Conservation (phyloP, 2,888 invertebrate genomes). For the Anoncus sp. region DNA sequence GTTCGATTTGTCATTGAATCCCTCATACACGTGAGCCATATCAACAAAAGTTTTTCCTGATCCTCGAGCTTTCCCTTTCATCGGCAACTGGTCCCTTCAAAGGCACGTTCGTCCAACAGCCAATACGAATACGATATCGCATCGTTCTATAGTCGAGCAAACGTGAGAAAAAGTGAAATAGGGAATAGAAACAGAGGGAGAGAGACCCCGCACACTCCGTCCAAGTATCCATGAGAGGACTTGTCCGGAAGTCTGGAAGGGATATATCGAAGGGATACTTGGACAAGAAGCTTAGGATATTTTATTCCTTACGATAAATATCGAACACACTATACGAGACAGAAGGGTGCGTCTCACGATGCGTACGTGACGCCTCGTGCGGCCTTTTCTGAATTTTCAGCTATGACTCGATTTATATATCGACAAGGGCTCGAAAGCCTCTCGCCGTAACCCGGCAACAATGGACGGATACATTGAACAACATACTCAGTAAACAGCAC, state of each 20-base stretch:
- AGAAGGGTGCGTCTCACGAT: background rate
- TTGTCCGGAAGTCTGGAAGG: constrained; percentile 41
- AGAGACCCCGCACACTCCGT: constrained; percentile 17
- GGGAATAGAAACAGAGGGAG: background rate
- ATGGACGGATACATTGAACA: constrained; percentile 1
- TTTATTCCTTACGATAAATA: constrained; percentile 68
- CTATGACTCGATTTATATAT: constrained; percentile 14
- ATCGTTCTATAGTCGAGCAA: constrained; percentile 1
- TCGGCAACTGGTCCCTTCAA: constrained; percentile 13
- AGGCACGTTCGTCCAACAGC: background rate
- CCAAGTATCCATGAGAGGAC: constrained; percentile 30
- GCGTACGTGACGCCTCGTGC: background rate
- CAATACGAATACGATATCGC: constrained; percentile 18
- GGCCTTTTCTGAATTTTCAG: constrained; percentile 19
- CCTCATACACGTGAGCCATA: constrained; percentile 17
- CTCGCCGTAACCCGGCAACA: background rate
- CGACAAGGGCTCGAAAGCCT: background rate
- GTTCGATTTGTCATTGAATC: background rate
- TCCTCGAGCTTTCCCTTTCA: constrained; percentile 34
- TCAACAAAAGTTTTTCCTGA: constrained; percentile 25
- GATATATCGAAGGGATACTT: constrained; percentile 47
- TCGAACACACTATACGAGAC: constrained; percentile 15
- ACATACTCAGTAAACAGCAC: too few relatives aligned
- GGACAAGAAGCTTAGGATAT: constrained; percentile 66
- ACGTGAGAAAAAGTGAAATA: background rate